These are phyloP conservation scores for Polyodon spathula DNA, from an alignment of 2,113 vertebrate genomes.

Conservation along the genomic window DNA sequence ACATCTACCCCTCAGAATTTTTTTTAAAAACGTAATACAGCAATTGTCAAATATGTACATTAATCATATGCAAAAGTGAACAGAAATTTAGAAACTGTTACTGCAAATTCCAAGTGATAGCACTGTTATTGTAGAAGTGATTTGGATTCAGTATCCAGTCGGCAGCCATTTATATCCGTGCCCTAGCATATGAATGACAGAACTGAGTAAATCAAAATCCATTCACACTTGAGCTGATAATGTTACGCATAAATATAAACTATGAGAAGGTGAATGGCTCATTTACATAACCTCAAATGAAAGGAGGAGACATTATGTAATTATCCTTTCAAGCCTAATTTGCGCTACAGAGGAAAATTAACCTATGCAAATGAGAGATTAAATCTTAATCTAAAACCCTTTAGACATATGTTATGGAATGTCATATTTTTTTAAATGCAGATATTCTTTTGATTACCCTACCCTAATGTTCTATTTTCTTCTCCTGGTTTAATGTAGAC, in stretches of 20 bases:
- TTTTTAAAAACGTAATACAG: not conserved
- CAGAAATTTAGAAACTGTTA: conserved; percentile 26
- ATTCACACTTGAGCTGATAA: conserved; percentile 31
- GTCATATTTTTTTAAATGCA: conserved; percentile 17
- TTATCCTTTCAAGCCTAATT: conserved; percentile 95
- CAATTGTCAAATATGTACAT: conserved; percentile 9
- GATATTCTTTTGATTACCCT: conserved; percentile 23
- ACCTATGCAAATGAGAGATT: conserved; percentile 81
- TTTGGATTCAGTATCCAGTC: conserved; percentile 50
- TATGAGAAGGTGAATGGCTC: conserved; percentile 63
- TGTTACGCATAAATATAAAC: conserved; percentile 55
- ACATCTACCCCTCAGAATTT: not conserved
- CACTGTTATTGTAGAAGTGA: conserved; percentile 49
- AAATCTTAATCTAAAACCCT: conserved; percentile 47
- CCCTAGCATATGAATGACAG: conserved; percentile 56
- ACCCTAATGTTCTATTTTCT: not conserved
- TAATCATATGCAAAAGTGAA: conserved; percentile 19
- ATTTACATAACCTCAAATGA: conserved; percentile 85
- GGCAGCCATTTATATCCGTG: conserved; percentile 36
- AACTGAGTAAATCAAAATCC: conserved; percentile 61
- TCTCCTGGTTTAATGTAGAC: not conserved
- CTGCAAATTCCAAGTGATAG: conserved; percentile 29
- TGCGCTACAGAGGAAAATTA: conserved; percentile 90
- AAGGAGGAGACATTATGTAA: conserved; percentile 79
- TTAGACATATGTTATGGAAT: conserved; percentile 31